These are phyloP conservation scores for Ptycholaimellus sp. DNA, from an alignment of 2,888 invertebrate species.

Conservation along the genomic window DNA sequence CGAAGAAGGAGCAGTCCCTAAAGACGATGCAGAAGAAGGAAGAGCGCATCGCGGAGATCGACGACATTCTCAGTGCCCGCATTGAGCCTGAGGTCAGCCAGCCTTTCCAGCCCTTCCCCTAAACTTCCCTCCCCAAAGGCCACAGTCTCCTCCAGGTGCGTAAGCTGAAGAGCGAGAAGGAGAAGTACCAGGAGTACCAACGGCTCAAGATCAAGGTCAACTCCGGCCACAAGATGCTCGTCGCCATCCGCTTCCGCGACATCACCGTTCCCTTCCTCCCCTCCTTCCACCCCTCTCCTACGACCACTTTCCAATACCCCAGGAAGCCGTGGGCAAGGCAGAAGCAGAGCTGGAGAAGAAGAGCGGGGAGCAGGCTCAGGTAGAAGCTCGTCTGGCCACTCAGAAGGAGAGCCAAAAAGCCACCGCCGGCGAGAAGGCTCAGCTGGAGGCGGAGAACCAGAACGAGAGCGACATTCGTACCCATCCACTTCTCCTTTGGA, in stretches of 20 bases:
- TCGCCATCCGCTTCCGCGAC: not conserved
- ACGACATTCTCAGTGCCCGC: too few relatives aligned
- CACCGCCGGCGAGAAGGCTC: too few relatives aligned
- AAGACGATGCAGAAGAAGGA: constrained; percentile 77
- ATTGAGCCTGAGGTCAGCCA: too few relatives aligned
- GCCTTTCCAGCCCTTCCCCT: too few relatives aligned
- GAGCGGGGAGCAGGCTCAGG: not conserved
- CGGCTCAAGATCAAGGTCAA: constrained; percentile 56
- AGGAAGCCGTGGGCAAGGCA: not conserved
- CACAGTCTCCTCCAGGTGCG: constrained; percentile 13
- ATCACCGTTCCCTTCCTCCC: not conserved
- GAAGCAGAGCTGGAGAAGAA: not conserved
- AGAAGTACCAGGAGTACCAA: constrained; percentile 61
- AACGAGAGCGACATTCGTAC: too few relatives aligned
- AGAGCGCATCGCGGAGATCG: constrained; percentile 58
- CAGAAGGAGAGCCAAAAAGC: too few relatives aligned
- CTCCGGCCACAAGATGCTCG: constrained; percentile 17
- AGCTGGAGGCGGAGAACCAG: too few relatives aligned
- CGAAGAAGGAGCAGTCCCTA: constrained; percentile 60
- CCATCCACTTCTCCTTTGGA: too few relatives aligned
- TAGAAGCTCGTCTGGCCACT: not conserved
- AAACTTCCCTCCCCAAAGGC: too few relatives aligned
- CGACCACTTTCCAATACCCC: not conserved
- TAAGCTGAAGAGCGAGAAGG: constrained; percentile 54
- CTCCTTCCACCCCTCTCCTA: not conserved